Evolutionary conservation across 1,140 invertebrate species (phyloP), one percentile per base, ranked within the genome.

Genomic region (Nylanderia fulva): DNA sequence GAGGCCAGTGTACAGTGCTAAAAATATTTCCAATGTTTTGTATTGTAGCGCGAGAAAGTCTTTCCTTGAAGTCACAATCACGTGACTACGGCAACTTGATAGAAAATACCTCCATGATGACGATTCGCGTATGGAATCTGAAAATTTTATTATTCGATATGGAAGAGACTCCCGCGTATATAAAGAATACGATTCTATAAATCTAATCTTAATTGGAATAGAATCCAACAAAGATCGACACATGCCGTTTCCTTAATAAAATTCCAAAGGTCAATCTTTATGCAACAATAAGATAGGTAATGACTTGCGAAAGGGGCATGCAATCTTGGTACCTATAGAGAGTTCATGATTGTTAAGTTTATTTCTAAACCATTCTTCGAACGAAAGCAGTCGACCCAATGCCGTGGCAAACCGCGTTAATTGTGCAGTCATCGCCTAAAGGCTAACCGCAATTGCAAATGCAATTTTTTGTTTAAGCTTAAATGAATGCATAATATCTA

Each of bases 361-460:
- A 76, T 76, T 79, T 88, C 36, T 56, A 63, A 84, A 76, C 56
- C 72, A 84, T 88, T 88, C 88, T 80, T 86, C 75, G 80, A 80
- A 84, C 33, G 56, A 82, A 77, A 76, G 86, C 75, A 87, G 71
- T 85, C 88, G 86, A 45, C 52, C 71, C 42, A 64, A 83, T 80
- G 66, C 52, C 45, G 45, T 11, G 21, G 54, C 54, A 56, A 52
- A 74, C 36, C 54, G 84, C 29, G 24, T 82, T 83, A 88, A 88
- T 83, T 87, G 83, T 66, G 45, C 63, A 48, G 52, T 71, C n/a
- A n/a, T n/a, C 52, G 77, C 77, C 52, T 36, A 45, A 72, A 72
- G 77, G 77, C 66, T n/a, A 71, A n/a, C 4, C 39, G 24, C 39
- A 29, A 72, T 60, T 84, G 48, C 42, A n/a, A 52, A n/a, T 52